Evolutionary conservation across 2,888 invertebrate genomes (phyloP), one percentile per base, ranked within the genome.

Genomic region (Notodonta dromedarius): DNA sequence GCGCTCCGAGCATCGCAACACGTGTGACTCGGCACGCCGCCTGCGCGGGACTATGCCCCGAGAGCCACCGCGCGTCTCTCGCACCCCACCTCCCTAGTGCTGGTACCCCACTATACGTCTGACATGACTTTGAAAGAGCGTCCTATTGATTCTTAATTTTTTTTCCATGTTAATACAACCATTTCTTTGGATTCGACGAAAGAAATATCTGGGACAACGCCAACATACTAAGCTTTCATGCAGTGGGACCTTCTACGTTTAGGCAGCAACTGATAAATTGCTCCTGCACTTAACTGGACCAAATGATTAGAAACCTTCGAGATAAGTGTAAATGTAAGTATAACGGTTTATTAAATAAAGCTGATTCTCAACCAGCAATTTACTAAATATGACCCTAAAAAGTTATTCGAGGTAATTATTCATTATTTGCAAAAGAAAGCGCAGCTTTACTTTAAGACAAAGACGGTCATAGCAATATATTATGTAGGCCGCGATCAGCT

Each of bases 1-100:
- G 94, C 94, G 85, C 94, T 93, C 94, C 94, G 84, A 94, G 90
- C 82, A 95, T 94, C 83, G 94, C 85, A 94, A 88, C 73, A 92
- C 93, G 79, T 88, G 77, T 75, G 66, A 67, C 73, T 78, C 77
- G 68, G 79, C 77, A 79, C 89, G 83, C 84, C 82, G 79, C 71
- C 79, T 94, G 87, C 68, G 95, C 94, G 81, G 95, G 86, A 83
- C 95, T 94, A 79, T 66, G 56, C 40, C 73, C 70, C 57, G 67
- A 64, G 62, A 61, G 61, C 66, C 63, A 40, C 58, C 64, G 78
- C 91, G 88, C 82, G 87, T 89, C 84, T 85, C 86, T 88, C 87
- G 90, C 91, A 87, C 62, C 55, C 61, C 61, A 58, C 62, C 61
- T 24, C 62, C 44, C 67, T 53, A 57, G 56, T 54, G 8, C 59